Conservation (phyloP, 1,140 invertebrate genomes). For the Sitodiplosis mosellana region DNA sequence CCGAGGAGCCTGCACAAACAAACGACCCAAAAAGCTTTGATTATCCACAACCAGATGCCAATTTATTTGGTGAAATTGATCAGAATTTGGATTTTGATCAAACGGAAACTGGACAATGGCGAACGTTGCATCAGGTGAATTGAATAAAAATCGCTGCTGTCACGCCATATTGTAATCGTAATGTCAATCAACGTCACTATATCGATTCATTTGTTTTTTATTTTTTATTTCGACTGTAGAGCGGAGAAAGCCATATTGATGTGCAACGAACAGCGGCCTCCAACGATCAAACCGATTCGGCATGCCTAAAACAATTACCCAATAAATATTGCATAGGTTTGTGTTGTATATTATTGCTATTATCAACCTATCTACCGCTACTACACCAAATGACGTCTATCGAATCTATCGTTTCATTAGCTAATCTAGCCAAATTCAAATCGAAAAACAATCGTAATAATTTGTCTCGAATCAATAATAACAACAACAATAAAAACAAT, state of each 20-base stretch:
- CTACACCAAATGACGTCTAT: background rate
- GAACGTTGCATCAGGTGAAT: slow-evolving; percentile 24
- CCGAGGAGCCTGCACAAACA: slow-evolving; percentile 37
- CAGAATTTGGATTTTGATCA: background rate
- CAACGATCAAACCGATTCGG: slow-evolving; percentile 5
- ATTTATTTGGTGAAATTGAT: too few species aligned
- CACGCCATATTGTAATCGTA: too few species aligned
- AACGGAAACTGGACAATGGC: slow-evolving; percentile 18
- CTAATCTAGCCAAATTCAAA: background rate
- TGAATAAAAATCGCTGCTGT: too few species aligned
- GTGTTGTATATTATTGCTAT: slow-evolving; percentile 19
- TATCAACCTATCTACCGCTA: slow-evolving; percentile 9
- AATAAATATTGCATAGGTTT: slow-evolving; percentile 24
- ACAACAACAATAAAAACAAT: background rate
- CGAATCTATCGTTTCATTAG: background rate
- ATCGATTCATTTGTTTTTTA: background rate
- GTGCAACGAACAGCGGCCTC: slow-evolving; percentile 1
- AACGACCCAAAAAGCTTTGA: slow-evolving; percentile 20
- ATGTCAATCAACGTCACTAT: too few species aligned
- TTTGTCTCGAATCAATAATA: background rate
- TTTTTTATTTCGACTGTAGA: slow-evolving; percentile 7
- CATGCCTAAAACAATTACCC: slow-evolving; percentile 1
- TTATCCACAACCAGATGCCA: background rate
- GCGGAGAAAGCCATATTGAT: slow-evolving; percentile 15
- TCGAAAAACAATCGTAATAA: background rate